Conservation (phyloP, 2,113 vertebrate species). For the Xiphorhynchus elegans region DNA sequence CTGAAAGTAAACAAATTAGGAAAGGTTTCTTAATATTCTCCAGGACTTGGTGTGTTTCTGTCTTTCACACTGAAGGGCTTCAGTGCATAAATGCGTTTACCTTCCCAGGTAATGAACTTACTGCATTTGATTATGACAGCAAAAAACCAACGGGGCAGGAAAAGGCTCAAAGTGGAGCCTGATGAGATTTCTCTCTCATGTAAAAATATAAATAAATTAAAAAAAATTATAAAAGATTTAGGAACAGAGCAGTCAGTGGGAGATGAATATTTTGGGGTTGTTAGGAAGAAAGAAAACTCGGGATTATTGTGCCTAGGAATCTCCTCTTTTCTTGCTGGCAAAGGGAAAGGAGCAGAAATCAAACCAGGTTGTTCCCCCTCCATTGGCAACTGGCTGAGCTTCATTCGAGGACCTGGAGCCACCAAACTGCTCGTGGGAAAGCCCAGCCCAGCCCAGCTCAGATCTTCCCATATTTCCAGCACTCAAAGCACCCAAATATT, state of each 20-base stretch:
- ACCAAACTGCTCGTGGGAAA: neutral
- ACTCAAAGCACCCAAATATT: neutral
- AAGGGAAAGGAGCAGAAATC: neutral
- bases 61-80: neutral
- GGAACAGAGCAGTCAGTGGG: neutral
- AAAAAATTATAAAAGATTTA: neutral
- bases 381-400: neutral
- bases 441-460: neutral
- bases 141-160: neutral
- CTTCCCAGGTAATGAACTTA: neutral
- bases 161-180: neutral
- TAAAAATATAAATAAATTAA: neutral
- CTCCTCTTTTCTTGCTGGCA: neutral
- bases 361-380: neutral
- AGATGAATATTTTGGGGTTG: rapidly evolving
- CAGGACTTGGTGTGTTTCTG: neutral
- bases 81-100: neutral
- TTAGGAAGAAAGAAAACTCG: neutral
- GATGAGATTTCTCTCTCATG: neutral
- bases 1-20: too few relatives aligned
- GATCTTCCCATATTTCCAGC: neutral
- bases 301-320: neutral
- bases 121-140: neutral
- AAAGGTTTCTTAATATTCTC: neutral
- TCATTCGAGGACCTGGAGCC: neutral